phyloP scores from a whole-genome alignment of 2,113 vertebrate species.

The Calidris pugnax region DNA sequence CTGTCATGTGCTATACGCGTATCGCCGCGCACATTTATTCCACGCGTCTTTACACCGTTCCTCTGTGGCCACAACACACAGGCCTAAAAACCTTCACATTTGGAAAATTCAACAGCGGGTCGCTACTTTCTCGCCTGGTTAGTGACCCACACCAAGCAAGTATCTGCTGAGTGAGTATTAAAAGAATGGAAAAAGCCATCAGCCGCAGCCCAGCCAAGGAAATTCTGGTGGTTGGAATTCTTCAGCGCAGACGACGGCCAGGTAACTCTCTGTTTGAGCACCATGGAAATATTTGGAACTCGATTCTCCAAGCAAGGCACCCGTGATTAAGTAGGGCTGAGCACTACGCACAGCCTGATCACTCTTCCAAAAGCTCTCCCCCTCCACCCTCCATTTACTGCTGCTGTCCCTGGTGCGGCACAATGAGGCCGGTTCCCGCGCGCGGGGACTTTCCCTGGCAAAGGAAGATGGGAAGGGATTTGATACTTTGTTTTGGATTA shows the following conservation, averaged over 20 bases:
- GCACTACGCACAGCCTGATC: background rate
- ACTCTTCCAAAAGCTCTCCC: slow-evolving; percentile 49
- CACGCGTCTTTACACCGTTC: background rate
- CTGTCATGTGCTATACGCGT: background rate
- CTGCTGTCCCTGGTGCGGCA: slow-evolving; percentile 9
- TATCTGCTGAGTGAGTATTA: slow-evolving; percentile 12
- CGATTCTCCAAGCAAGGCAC: background rate
- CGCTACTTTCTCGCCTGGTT: background rate
- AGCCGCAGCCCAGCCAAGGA: background rate
- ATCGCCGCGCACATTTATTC: background rate
- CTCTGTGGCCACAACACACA: background rate
- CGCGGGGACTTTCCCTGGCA: slow-evolving; percentile 34
- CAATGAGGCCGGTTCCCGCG: background rate
- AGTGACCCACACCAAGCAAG: background rate
- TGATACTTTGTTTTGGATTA: slow-evolving; percentile 59
- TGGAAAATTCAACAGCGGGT: background rate
- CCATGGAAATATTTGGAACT: slow-evolving; percentile 38
- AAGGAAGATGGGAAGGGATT: slow-evolving; percentile 40
- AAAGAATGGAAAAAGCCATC: slow-evolving; percentile 48
- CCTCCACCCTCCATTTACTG: slow-evolving; percentile 51
- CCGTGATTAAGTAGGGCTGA: slow-evolving; percentile 51
- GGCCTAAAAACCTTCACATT: background rate
- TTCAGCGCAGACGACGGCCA: background rate
- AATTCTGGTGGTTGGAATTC: slow-evolving; percentile 38
- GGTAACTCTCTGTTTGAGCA: slow-evolving; percentile 23